A percentile compares a stretch with the other conserved stretches of the same genome.
phyloP scores from a whole-genome alignment of 2,888 invertebrate species.

The Acleris emargana region DNA sequence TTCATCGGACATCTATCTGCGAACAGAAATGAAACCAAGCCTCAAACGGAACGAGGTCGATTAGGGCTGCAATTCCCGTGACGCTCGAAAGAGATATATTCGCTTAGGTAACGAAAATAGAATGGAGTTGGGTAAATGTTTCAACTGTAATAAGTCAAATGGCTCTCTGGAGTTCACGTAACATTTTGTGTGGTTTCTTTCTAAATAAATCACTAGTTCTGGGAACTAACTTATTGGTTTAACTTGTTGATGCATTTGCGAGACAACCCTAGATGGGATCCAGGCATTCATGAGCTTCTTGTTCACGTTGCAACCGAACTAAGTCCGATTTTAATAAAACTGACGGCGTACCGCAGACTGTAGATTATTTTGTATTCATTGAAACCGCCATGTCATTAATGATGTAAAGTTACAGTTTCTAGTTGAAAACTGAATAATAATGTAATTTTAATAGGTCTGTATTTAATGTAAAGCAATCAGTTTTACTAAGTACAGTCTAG shows the following conservation, averaged over 20 bases:
- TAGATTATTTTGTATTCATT: slow-evolving; percentile 9
- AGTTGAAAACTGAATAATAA: too few species aligned
- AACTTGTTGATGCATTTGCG: slow-evolving; percentile 2
- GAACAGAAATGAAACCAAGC: slow-evolving; percentile 33
- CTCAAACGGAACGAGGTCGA: slow-evolving; percentile 36
- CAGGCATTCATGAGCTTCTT: slow-evolving; percentile 42
- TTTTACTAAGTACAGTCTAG: too few species aligned
- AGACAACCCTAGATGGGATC: slow-evolving; percentile 45
- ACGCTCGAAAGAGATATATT: slow-evolving; percentile 32
- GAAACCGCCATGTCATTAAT: background rate
- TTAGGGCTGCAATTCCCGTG: slow-evolving; percentile 37
- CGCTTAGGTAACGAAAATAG: slow-evolving; percentile 33
- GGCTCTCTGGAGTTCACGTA: slow-evolving; percentile 30
- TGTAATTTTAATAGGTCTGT: too few species aligned
- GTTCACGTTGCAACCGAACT: slow-evolving; percentile 47
- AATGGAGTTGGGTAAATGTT: slow-evolving; percentile 33
- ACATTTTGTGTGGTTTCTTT: slow-evolving; percentile 8
- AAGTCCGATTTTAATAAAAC: slow-evolving; percentile 63
- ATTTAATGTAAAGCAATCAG: too few species aligned
- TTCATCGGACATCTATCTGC: slow-evolving; percentile 27
- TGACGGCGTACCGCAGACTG: slow-evolving; percentile 41
- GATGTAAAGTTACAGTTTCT: too few species aligned
- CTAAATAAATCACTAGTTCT: slow-evolving; percentile 16
- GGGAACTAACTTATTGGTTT: background rate
- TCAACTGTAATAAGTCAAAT: slow-evolving; percentile 34